A percentile compares a stretch with the other conserved stretches of the same genome.
phyloP scores from a whole-genome alignment of 2,797 vertebrate species.

The Gymnopithys bicolor region DNA sequence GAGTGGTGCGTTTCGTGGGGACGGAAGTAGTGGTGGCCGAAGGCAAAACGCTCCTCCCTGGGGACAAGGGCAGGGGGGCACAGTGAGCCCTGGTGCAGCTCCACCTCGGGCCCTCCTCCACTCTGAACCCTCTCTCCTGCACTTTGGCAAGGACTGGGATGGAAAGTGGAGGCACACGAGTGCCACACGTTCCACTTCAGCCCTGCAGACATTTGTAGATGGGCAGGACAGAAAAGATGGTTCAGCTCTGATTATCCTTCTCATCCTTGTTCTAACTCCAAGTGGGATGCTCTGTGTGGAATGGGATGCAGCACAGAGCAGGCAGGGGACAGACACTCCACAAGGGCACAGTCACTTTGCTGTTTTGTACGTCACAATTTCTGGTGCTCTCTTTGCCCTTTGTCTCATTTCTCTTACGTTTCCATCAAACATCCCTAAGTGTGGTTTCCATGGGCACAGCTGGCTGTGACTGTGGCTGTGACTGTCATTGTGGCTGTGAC shows the following conservation, averaged over 20 bases:
- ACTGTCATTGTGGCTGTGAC: too few relatives aligned
- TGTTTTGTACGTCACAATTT: neutral
- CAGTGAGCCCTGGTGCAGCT: neutral
- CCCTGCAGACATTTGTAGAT: neutral
- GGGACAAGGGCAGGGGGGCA: neutral
- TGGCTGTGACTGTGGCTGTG: too few relatives aligned
- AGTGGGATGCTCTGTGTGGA: neutral
- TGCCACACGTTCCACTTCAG: neutral
- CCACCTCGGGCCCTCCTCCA: neutral
- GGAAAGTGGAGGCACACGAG: neutral
- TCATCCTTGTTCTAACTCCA: neutral
- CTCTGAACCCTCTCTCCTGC: neutral
- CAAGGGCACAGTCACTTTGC: neutral
- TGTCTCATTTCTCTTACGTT: neutral
- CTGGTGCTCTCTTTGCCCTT: neutral
- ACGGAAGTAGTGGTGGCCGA: conserved; percentile 98
- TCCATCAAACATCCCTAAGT: neutral
- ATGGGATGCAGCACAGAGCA: neutral
- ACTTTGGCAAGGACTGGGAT: neutral
- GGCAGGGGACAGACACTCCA: neutral
- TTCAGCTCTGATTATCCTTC: neutral
- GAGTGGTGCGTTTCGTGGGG: conserved; percentile 97
- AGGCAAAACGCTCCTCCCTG: conserved; percentile 96
- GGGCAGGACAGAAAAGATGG: neutral
- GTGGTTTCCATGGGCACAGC: neutral